Evolutionary conservation across 2,113 vertebrate species (phyloP).

Genomic region (Scophthalmus maximus): DNA sequence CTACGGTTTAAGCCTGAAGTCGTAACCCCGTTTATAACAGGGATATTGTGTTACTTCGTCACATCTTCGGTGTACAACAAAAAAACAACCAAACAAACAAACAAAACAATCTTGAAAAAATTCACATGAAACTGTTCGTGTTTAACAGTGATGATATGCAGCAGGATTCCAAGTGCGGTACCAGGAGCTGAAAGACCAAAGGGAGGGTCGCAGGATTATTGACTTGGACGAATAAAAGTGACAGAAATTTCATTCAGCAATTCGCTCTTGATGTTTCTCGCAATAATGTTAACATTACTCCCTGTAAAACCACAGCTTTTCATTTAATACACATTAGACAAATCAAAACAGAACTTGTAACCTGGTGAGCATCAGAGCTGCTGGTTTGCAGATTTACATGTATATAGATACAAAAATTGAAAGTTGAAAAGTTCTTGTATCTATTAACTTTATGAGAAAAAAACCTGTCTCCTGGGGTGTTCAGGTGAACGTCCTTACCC

Average conservation of each 20-base stretch:
- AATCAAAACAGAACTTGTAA: no score
- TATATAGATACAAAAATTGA: no score
- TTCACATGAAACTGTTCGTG: constrained; percentile 38
- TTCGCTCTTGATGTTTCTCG: no score
- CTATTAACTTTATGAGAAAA: no score
- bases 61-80: constrained; percentile 24
- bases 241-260: not conserved
- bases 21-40: constrained; percentile 11
- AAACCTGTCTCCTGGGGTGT: not conserved
- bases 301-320: no score
- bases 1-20: constrained; percentile 9
- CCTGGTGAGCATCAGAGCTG: no score
- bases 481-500: constrained; percentile 60
- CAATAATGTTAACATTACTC: no score
- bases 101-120: constrained; percentile 22
- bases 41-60: not conserved
- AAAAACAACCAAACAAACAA: constrained; percentile 11
- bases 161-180: constrained; percentile 80
- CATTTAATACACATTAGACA: no score
- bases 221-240: not conserved
- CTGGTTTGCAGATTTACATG: no score
- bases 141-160: constrained; percentile 78
- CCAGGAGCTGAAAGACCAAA: constrained; percentile 74
- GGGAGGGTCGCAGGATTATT: constrained; percentile 3
- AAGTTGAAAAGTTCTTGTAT: no score